Conservation (phyloP, 1,140 invertebrate species). For the Drosophila santomea region DNA sequence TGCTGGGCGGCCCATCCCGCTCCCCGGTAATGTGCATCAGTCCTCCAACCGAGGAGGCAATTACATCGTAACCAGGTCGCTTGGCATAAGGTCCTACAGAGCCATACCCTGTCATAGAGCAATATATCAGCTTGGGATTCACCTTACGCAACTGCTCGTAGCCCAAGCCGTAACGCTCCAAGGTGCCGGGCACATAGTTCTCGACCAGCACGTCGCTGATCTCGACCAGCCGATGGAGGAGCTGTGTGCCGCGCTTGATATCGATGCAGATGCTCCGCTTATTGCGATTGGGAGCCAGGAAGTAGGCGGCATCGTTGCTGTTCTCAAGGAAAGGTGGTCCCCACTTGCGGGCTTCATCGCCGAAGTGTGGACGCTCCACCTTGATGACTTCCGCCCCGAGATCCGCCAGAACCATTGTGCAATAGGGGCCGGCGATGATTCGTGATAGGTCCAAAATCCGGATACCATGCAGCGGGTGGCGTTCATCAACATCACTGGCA, state of each 20-base stretch:
- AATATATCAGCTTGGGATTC: constrained; percentile 95
- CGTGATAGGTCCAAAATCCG: constrained; percentile 93
- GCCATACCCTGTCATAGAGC: constrained; percentile 97
- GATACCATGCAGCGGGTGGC: constrained; percentile 86
- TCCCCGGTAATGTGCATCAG: constrained; percentile 95
- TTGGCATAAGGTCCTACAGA: constrained; percentile 92
- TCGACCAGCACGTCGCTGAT: constrained; percentile 96
- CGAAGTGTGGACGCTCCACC: constrained; percentile 89
- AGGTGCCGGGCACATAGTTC: constrained; percentile 97
- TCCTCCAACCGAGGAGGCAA: constrained; percentile 96
- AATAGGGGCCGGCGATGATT: constrained; percentile 93
- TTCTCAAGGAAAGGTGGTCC: constrained; percentile 94
- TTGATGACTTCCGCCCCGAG: constrained; percentile 98
- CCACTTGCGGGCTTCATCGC: constrained; percentile 96
- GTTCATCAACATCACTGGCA: constrained; percentile 27
- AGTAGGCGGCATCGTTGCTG: constrained; percentile 93
- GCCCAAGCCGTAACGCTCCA: constrained; percentile 91
- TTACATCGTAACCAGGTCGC: constrained; percentile 97
- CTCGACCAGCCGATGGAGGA: constrained; percentile 90
- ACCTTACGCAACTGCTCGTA: constrained; percentile 90
- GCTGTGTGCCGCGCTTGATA: constrained; percentile 91
- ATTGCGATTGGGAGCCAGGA: constrained; percentile 95
- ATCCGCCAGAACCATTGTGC: constrained; percentile 97
- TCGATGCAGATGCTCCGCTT: constrained; percentile 97
- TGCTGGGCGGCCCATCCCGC: constrained; percentile 93